Conservation (phyloP, 2,797 vertebrate species). For the Myotis myotis region DNA sequence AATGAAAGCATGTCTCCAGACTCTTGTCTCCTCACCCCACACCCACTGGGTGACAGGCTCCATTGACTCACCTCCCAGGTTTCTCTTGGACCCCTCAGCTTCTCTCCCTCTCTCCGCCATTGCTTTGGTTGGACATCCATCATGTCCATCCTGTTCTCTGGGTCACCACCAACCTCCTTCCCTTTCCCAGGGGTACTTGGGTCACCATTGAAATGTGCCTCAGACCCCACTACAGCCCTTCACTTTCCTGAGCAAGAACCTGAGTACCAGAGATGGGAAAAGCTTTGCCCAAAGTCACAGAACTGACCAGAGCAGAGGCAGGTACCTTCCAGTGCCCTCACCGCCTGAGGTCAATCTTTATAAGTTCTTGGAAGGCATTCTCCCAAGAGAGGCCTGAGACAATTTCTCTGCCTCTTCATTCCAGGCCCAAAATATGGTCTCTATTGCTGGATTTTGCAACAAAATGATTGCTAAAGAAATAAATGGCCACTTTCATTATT, state of each 20-base stretch:
- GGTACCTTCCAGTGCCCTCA: background rate
- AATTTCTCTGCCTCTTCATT: background rate
- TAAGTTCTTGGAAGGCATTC: constrained; percentile 5
- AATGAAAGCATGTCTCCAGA: background rate
- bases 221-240: background rate
- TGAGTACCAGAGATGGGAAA: background rate
- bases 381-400: background rate
- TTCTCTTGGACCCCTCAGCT: background rate
- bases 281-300: background rate
- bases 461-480: constrained; percentile 22
- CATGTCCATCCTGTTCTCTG: background rate
- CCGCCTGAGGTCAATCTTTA: background rate
- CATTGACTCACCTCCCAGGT: background rate
- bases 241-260: background rate
- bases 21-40: background rate
- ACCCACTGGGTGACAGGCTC: background rate
- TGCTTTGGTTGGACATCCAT: background rate
- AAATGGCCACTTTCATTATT: constrained; percentile 43
- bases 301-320: background rate
- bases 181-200: background rate
- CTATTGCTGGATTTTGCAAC: background rate
- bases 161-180: background rate
- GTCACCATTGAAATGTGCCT: background rate
- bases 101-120: background rate
- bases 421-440: background rate